phyloP scores from a whole-genome alignment of 2,888 invertebrate species.

The Heteromurus nitidus region DNA sequence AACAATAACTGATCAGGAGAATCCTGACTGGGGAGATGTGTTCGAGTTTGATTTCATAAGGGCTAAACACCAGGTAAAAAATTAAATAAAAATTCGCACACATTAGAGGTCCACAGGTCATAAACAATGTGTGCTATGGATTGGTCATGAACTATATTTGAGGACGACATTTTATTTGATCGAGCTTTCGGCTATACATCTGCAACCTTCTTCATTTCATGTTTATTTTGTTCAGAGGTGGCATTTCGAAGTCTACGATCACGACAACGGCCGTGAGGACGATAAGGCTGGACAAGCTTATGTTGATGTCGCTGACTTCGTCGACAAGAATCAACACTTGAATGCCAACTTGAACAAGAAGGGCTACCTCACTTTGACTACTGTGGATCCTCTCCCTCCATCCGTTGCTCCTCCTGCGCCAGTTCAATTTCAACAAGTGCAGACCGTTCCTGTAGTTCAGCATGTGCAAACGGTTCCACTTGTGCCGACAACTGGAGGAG shows the following conservation, averaged over 20 bases:
- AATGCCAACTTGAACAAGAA: constrained; percentile 70
- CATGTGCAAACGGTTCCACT: constrained; percentile 20
- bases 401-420: constrained; percentile 4
- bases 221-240: constrained; percentile 58
- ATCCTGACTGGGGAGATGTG: constrained; percentile 71
- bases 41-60: constrained; percentile 71
- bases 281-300: constrained; percentile 69
- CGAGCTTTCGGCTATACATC: no score
- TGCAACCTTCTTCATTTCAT: no score
- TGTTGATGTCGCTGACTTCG: constrained; percentile 70
- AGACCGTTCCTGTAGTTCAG: constrained; percentile 23
- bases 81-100: background rate
- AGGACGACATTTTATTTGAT: no score
- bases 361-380: constrained; percentile 68
- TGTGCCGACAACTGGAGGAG: constrained; percentile 38
- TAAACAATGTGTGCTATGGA: no score
- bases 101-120: no score
- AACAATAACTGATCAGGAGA: constrained; percentile 66
- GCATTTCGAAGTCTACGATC: constrained; percentile 69
- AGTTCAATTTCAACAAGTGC: constrained; percentile 6
- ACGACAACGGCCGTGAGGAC: constrained; percentile 71
- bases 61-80: constrained; percentile 63
- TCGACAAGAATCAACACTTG: constrained; percentile 68
- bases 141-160: no score
- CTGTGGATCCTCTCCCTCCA: constrained; percentile 59